These are phyloP conservation scores for Mormoops blainvillei DNA, from an alignment of 2,113 vertebrate genomes.

Conservation along the genomic window DNA sequence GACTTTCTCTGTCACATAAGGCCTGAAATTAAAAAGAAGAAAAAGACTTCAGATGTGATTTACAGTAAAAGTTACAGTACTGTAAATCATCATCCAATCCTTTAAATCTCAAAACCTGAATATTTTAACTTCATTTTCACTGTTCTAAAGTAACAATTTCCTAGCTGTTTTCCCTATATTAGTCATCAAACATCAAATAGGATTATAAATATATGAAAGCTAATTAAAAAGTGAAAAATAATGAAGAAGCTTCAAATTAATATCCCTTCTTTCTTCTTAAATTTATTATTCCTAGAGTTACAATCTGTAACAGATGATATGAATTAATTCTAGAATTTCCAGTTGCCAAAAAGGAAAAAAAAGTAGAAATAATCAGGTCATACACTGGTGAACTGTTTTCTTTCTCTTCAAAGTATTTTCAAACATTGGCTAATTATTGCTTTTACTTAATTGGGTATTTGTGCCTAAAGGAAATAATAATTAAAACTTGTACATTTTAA, in stretches of 20 bases:
- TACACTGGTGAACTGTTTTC: background rate
- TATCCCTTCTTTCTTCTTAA: background rate
- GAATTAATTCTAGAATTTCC: background rate
- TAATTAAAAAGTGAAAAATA: conserved; percentile 28
- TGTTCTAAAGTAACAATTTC: background rate
- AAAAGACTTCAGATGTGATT: background rate
- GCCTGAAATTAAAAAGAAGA: background rate
- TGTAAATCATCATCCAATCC: background rate
- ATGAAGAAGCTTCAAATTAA: background rate
- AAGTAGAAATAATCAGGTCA: background rate
- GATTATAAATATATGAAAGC: background rate
- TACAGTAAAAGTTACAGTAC: background rate
- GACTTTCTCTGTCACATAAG: background rate
- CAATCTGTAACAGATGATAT: background rate
- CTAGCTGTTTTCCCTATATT: background rate
- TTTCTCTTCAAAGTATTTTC: conserved; percentile 44
- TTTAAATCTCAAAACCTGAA: background rate
- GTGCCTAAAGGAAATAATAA: conserved; percentile 17
- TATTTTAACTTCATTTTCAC: background rate
- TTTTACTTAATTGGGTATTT: background rate
- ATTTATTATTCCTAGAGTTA: background rate
- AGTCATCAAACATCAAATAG: background rate
- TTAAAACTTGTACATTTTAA: background rate
- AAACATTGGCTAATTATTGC: background rate
- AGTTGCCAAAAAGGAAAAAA: background rate